Conservation (phyloP, 2,888 invertebrate genomes). For the Diogma glabrata region DNA sequence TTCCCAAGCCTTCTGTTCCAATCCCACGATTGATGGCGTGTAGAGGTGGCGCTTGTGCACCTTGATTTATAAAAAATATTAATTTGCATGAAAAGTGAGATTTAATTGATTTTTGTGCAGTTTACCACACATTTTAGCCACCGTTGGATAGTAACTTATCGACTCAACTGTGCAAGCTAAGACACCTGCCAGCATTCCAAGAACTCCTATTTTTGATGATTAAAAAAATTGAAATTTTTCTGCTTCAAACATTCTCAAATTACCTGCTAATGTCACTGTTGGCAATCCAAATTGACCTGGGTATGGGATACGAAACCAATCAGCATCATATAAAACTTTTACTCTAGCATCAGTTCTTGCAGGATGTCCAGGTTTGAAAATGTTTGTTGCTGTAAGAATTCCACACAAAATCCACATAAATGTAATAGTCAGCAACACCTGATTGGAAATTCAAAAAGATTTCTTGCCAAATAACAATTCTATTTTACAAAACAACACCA, state of each 20-base stretch:
- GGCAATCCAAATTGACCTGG: slow-evolving; percentile 74
- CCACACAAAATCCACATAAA: slow-evolving; percentile 67
- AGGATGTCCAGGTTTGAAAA: slow-evolving; percentile 52
- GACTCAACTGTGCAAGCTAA: slow-evolving; percentile 70
- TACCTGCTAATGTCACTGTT: slow-evolving; percentile 47
- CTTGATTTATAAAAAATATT: slow-evolving; percentile 30
- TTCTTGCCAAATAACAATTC: too few relatives aligned
- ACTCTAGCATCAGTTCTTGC: slow-evolving; percentile 63
- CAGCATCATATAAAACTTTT: slow-evolving; percentile 55
- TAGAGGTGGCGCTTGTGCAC: slow-evolving; percentile 69
- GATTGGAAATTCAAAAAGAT: too few relatives aligned
- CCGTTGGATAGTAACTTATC: slow-evolving; percentile 85
- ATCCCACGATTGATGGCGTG: slow-evolving; percentile 83
- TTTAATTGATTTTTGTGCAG: slow-evolving; percentile 1
- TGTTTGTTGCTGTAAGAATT: slow-evolving; percentile 51
- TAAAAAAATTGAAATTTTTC: not conserved
- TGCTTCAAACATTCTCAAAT: not conserved
- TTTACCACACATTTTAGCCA: slow-evolving; percentile 66
- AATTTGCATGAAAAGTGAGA: not conserved
- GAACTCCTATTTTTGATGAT: slow-evolving; percentile 42
- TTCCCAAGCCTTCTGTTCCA: slow-evolving; percentile 74
- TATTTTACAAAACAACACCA: slow-evolving; percentile 26
- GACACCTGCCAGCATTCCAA: slow-evolving; percentile 69
- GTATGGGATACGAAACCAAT: slow-evolving; percentile 72
- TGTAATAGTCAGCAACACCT: slow-evolving; percentile 64